Percentiles rank a stretch among this genome's conserved stretches.
Conservation (phyloP, 2,113 vertebrate species). For the Pteronura brasiliensis region DNA sequence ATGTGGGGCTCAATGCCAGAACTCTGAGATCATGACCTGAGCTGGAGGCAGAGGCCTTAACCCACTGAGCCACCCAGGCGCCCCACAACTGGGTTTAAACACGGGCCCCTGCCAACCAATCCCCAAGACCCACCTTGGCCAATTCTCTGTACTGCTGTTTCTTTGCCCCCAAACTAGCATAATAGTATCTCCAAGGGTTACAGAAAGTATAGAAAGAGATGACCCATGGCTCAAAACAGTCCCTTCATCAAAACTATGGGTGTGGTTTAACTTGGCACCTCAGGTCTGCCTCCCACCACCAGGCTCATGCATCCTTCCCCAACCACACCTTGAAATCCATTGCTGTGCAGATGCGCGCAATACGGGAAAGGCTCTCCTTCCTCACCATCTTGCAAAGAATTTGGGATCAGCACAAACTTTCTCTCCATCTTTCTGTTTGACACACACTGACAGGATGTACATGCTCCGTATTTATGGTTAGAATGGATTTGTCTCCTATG, state of each 20-base stretch:
- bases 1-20: too few species aligned
- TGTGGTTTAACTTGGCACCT: too few species aligned
- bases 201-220: background rate
- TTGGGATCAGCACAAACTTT: background rate
- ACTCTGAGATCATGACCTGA: too few species aligned
- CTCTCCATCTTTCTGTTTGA: background rate
- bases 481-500: background rate
- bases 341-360: fast-evolving
- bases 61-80: too few species aligned
- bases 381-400: fast-evolving
- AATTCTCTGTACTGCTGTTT: fast-evolving
- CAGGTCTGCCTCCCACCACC: too few species aligned
- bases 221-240: fast-evolving
- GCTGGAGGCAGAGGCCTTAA: too few species aligned
- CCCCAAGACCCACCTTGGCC: background rate
- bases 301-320: too few species aligned
- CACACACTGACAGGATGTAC: background rate
- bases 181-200: background rate
- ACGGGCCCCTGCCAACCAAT: fast-evolving
- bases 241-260: background rate
- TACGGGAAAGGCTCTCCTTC: background rate
- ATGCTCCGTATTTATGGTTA: background rate
- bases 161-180: background rate
- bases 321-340: background rate
- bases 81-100: too few species aligned